phyloP scores from a whole-genome alignment of 2,113 vertebrate genomes.

The Megaceryle torquata region DNA sequence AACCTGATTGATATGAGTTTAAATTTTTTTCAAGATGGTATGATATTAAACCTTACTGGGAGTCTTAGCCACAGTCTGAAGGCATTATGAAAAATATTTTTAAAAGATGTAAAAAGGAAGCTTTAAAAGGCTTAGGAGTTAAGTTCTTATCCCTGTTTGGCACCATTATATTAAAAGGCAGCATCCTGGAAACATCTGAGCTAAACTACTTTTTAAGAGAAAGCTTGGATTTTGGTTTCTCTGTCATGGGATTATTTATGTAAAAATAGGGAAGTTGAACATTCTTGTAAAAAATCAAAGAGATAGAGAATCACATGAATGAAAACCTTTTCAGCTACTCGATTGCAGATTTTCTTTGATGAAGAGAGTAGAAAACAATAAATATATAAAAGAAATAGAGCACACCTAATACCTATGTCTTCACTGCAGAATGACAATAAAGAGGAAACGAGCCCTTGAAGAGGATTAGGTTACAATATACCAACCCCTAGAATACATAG shows the following conservation, averaged over 20 bases:
- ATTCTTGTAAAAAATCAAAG: background rate
- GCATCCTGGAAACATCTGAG: background rate
- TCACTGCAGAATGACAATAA: background rate
- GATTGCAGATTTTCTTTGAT: background rate
- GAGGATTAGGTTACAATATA: background rate
- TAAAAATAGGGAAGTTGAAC: background rate
- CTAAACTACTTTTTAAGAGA: background rate
- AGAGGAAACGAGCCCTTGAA: background rate
- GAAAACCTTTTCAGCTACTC: background rate
- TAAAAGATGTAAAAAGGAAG: background rate
- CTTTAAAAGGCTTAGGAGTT: background rate
- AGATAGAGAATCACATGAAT: background rate
- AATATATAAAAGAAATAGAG: background rate
- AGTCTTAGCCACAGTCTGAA: background rate
- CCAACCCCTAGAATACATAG: background rate
- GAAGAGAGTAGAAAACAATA: background rate
- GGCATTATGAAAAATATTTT: background rate
- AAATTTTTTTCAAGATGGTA: background rate
- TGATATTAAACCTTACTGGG: background rate
- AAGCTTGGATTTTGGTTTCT: background rate
- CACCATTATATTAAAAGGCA: background rate
- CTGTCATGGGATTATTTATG: background rate
- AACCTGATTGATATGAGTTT: background rate
- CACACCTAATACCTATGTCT: background rate
- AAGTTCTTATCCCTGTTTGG: background rate